phyloP scores from a whole-genome alignment of 2,888 invertebrate species.

The Osmoderma eremita region DNA sequence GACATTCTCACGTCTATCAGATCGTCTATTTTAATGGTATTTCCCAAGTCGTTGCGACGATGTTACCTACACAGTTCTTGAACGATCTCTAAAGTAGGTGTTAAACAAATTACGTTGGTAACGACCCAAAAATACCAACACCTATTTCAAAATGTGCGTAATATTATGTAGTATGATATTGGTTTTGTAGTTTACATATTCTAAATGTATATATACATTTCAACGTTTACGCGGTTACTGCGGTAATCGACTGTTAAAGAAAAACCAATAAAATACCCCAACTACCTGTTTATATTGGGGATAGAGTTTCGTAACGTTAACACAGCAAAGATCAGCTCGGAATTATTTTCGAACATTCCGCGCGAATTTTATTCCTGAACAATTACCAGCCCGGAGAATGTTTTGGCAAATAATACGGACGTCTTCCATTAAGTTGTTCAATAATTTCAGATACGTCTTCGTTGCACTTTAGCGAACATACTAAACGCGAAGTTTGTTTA shows the following conservation, averaged over 20 bases:
- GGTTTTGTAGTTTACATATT: too few species aligned
- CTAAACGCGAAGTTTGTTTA: conserved; percentile 14
- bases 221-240: conserved; percentile 3
- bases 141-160: too few species aligned
- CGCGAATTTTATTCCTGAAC: conserved; percentile 8
- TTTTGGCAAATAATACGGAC: conserved; percentile 21
- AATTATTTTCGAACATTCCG: conserved; percentile 9
- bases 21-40: too few species aligned
- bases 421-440: conserved; percentile 12
- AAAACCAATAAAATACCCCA: not conserved
- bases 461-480: conserved; percentile 6
- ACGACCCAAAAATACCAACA: too few species aligned
- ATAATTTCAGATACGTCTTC: conserved; percentile 9
- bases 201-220: not conserved
- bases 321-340: not conserved
- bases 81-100: too few species aligned
- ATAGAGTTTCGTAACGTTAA: conserved; percentile 9
- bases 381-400: not conserved
- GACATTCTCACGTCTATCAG: too few species aligned
- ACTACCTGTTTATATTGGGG: conserved; percentile 14
- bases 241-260: not conserved
- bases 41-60: too few species aligned
- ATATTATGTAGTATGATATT: too few species aligned
- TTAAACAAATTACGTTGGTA: too few species aligned
- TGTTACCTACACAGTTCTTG: too few species aligned